Conservation (phyloP, 2,113 vertebrate genomes). For the Puma concolor region DNA sequence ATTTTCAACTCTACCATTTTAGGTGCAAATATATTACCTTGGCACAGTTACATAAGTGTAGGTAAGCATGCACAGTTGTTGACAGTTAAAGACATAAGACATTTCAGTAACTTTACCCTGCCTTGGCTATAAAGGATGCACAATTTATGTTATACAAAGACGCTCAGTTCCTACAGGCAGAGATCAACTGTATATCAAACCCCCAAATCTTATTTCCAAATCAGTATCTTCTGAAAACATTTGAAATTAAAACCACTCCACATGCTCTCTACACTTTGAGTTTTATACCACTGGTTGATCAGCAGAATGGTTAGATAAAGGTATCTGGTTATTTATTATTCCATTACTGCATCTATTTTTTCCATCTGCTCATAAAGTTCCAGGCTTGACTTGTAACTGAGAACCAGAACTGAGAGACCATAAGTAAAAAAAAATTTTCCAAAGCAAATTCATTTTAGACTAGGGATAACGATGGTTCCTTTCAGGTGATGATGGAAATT, state of each 20-base stretch:
- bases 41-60: conserved; percentile 38
- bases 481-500: conserved; percentile 36
- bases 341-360: conserved; percentile 41
- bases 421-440: neutral
- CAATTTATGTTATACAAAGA: conserved; percentile 45
- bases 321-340: conserved; percentile 62
- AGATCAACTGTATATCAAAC: conserved; percentile 46
- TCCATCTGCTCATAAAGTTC: conserved; percentile 67
- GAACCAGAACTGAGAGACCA: conserved; percentile 7
- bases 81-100: conserved; percentile 59
- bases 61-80: conserved; percentile 39
- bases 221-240: conserved; percentile 45
- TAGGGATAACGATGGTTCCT: conserved; percentile 25
- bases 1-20: conserved; percentile 69
- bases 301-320: conserved; percentile 33
- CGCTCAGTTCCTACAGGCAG: neutral
- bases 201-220: conserved; percentile 55
- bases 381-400: conserved; percentile 57
- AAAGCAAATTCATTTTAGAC: conserved; percentile 52
- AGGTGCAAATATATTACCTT: conserved; percentile 67
- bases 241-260: conserved; percentile 58
- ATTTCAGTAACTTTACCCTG: conserved; percentile 56
- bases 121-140: conserved; percentile 26
- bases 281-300: conserved; percentile 42
- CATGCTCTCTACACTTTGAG: neutral